Conservation (phyloP, 2,797 vertebrate genomes). For the Fundulus diaphanus region DNA sequence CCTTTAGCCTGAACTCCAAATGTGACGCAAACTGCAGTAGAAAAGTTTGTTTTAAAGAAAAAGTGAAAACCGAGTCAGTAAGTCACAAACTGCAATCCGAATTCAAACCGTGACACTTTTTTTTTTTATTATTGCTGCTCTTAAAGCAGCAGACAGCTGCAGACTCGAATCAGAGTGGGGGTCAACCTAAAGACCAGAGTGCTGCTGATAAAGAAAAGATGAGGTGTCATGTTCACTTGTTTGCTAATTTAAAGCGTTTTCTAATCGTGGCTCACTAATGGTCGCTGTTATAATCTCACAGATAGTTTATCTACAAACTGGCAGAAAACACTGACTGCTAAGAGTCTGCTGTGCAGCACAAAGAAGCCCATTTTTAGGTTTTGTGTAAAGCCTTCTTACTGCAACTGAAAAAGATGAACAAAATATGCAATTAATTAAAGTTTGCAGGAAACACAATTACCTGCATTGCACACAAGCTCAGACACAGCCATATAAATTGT, state of each 20-base stretch:
- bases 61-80: no score
- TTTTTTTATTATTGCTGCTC: neutral
- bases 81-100: neutral
- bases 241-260: conserved; percentile 54
- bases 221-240: conserved; percentile 27
- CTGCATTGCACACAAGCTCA: neutral
- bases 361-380: neutral
- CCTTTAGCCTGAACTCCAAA: no score
- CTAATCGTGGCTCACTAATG: conserved; percentile 64
- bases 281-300: conserved; percentile 43
- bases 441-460: neutral
- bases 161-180: neutral
- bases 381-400: neutral
- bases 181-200: conserved; percentile 6
- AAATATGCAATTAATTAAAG: neutral
- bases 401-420: neutral
- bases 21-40: no score
- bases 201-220: conserved; percentile 31
- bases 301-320: conserved; percentile 64
- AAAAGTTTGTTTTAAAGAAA: no score
- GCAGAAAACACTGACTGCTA: conserved; percentile 24
- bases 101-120: neutral
- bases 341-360: neutral
- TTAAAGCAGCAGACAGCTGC: neutral
- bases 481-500: neutral